Base-by-base conservation (phyloP, 2,113 vertebrate species). In the Chaetodon auriga region DNA sequence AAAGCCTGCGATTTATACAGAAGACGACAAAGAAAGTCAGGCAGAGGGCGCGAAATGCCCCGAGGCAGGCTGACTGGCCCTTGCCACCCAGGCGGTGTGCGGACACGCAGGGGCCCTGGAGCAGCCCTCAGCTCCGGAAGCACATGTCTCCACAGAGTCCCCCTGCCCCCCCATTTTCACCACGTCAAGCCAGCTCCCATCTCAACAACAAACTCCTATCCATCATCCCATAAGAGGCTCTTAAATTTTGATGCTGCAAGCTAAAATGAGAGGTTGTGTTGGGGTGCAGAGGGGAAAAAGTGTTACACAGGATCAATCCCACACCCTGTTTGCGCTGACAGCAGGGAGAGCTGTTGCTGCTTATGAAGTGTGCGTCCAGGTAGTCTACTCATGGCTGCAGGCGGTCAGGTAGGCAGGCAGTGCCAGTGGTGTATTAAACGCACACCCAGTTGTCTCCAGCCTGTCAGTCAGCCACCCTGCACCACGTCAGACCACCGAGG, bases 111-210 rank as follows among this genome's bases (percentile, higher is more conserved):
- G 83, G 81, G 90, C 86, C 87, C 78, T 61, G 80, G 77, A 90
- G 90, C 84, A 92, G 90, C 86, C 80, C 91, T 88, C 78, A 75
- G 57, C 75, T 85, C 84, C 45, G 79, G 95, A 94, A 90, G 87
- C 95, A 96, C 96, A 96, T 94, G 95, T 94, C 92, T 94, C 89
- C 81, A 94, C 92, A 91, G 90, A 86, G 84, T 96, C 93, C 88
- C 38, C 38, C 38, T 8, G 88, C 18, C 13, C 68, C 58, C 16
- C 51, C 95, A 90, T 96, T 96, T 96, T 95, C 83, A 95, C 82
- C 93, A 92, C 82, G 87, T 90, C 85, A 92, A 93, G 84, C 77
- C 87, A 91, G 94, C 78, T 87, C 83, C 80, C 48, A 64, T 80
- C 87, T 88, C 84, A 84, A 91, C 85, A 92, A 90, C 80, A 84